Evolutionary conservation across 2,113 vertebrate genomes (phyloP).

Genomic region (Melanerpes formicivorus): DNA sequence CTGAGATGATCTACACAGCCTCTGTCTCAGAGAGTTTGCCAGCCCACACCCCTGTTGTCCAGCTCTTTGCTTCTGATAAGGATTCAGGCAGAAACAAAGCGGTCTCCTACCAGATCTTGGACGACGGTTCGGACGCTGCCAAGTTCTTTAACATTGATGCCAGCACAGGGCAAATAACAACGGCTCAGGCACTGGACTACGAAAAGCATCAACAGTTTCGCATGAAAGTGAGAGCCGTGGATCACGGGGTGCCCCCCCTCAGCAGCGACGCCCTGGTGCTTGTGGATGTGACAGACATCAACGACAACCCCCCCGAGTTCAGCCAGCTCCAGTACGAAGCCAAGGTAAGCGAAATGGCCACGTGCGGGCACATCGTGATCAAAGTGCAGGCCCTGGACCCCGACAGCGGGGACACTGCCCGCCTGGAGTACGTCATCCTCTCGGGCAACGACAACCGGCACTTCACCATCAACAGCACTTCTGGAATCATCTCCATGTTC

Average conservation of each 20-base stretch:
- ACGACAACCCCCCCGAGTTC: slow-evolving; percentile 94
- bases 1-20: slow-evolving; percentile 76
- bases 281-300: slow-evolving; percentile 88
- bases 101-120: slow-evolving; percentile 85
- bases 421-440: slow-evolving; percentile 90
- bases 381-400: slow-evolving; percentile 95
- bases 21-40: slow-evolving; percentile 85
- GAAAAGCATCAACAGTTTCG: slow-evolving; percentile 84
- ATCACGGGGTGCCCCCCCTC: slow-evolving; percentile 84
- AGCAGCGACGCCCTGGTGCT: slow-evolving; percentile 84
- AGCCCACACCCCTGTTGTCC: slow-evolving; percentile 83
- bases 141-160: slow-evolving; percentile 87
- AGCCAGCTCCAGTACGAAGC: slow-evolving; percentile 85
- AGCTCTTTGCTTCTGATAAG: slow-evolving; percentile 84
- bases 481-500: slow-evolving; percentile 92
- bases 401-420: slow-evolving; percentile 80
- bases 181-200: slow-evolving; percentile 86
- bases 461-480: slow-evolving; percentile 92
- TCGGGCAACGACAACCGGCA: slow-evolving; percentile 92
- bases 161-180: slow-evolving; percentile 85
- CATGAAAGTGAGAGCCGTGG: slow-evolving; percentile 86
- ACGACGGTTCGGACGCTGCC: slow-evolving; percentile 77
- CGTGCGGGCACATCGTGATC: slow-evolving; percentile 91
- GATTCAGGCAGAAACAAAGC: slow-evolving; percentile 89
- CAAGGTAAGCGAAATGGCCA: slow-evolving; percentile 90